Evolutionary conservation across 1,140 invertebrate genomes (phyloP).

Genomic region (Euwallacea similis): DNA sequence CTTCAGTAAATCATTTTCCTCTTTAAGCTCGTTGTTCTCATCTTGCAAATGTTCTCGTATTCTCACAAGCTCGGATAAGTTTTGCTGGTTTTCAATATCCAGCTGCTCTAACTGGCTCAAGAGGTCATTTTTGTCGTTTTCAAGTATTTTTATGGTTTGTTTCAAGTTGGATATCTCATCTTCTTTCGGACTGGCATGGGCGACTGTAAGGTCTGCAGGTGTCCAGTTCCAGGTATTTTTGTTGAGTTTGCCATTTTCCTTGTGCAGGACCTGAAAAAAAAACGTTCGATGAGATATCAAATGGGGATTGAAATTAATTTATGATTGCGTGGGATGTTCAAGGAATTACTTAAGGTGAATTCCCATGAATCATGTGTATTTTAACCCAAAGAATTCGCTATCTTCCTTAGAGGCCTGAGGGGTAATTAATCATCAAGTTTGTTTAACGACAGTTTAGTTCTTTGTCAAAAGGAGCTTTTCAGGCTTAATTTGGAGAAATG

Average conservation of each 20-base stretch:
- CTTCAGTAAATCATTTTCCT: conserved; percentile 56
- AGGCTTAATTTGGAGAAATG: too few species aligned
- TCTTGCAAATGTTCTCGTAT: conserved; percentile 57
- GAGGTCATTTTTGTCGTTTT: conserved; percentile 50
- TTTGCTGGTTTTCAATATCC: conserved; percentile 50
- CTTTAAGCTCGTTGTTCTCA: conserved; percentile 60
- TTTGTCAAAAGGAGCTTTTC: too few species aligned
- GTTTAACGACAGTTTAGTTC: too few species aligned
- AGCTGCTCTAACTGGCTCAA: conserved; percentile 47
- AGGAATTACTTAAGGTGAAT: too few species aligned
- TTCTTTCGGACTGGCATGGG: neutral
- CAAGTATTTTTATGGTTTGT: conserved; percentile 38
- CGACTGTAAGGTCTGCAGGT: neutral
- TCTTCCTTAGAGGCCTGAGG: too few species aligned
- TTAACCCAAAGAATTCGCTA: too few species aligned
- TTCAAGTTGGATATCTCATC: conserved; percentile 33
- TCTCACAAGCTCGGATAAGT: conserved; percentile 46
- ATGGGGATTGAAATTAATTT: too few species aligned
- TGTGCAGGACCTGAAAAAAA: conserved; percentile 20
- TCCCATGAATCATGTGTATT: too few species aligned
- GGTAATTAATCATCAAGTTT: too few species aligned
- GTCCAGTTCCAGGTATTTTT: conserved; percentile 33
- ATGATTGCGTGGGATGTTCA: too few species aligned
- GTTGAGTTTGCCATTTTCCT: conserved; percentile 20
- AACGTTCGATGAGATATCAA: neutral